These are phyloP conservation scores for Phlogophora meticulosa DNA, from an alignment of 2,888 invertebrate species.

Conservation along the genomic window DNA sequence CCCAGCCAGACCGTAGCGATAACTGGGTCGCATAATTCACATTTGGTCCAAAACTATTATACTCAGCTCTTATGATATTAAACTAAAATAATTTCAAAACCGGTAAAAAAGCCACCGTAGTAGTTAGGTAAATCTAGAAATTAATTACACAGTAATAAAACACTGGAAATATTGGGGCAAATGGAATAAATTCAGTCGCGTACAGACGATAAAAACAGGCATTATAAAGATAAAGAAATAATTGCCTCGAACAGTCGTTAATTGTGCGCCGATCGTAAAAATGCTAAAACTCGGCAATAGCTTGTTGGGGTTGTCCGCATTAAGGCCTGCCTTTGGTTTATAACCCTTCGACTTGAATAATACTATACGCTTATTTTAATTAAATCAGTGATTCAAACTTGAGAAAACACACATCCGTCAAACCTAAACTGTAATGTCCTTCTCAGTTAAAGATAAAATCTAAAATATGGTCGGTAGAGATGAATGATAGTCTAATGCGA, in stretches of 20 bases:
- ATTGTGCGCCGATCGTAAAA: slow-evolving; percentile 62
- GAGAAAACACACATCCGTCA: not conserved
- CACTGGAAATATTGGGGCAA: slow-evolving; percentile 48
- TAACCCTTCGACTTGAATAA: not conserved
- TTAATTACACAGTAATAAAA: slow-evolving; percentile 48
- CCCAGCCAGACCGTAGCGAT: slow-evolving; percentile 24
- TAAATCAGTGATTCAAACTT: not conserved
- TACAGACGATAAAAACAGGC: slow-evolving; percentile 49
- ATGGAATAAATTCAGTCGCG: slow-evolving; percentile 48
- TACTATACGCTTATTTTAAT: slow-evolving; percentile 11
- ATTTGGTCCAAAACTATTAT: slow-evolving; percentile 47
- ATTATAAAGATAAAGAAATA: slow-evolving; percentile 64
- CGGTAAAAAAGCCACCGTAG: slow-evolving; percentile 5
- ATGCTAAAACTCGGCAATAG: slow-evolving; percentile 43
- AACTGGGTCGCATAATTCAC: slow-evolving; percentile 48
- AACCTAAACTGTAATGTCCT: not conserved
- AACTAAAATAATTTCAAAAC: slow-evolving; percentile 38
- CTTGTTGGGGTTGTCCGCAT: slow-evolving; percentile 25
- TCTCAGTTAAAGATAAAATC: not conserved
- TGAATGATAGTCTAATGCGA: not conserved
- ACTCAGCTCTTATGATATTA: slow-evolving; percentile 38
- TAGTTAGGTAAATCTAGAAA: slow-evolving; percentile 44
- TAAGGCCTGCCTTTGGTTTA: slow-evolving; percentile 9
- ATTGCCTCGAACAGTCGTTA: slow-evolving; percentile 57
- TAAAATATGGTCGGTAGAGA: too few relatives aligned